Conservation (phyloP, 2,888 invertebrate species). For the Scaptomyza cyrtandrae region DNA sequence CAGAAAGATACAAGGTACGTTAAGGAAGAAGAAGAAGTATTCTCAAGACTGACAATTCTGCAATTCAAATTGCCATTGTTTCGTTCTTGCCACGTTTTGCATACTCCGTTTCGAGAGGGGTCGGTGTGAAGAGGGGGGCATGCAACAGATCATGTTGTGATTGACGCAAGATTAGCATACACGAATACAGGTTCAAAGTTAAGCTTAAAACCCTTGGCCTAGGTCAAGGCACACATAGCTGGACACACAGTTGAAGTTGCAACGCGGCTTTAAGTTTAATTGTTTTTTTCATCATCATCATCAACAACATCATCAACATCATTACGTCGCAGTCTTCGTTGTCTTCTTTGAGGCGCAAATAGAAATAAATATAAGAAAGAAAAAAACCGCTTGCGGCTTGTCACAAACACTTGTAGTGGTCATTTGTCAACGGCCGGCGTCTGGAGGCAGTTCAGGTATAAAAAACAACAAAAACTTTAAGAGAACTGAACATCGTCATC, state of each 20-base stretch:
- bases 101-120: slow-evolving; percentile 48
- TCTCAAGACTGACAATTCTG: slow-evolving; percentile 65
- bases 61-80: slow-evolving; percentile 83
- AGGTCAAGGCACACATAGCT: slow-evolving; percentile 55
- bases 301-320: background rate
- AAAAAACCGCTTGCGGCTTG: slow-evolving; percentile 81
- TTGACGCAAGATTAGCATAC: slow-evolving; percentile 81
- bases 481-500: slow-evolving; percentile 68
- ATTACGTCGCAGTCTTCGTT: background rate
- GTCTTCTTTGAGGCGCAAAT: slow-evolving; percentile 48
- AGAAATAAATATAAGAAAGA: slow-evolving; percentile 46
- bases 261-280: slow-evolving; percentile 67
- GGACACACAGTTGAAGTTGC: background rate
- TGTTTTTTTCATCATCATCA: slow-evolving; percentile 45
- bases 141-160: slow-evolving; percentile 67
- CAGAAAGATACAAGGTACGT: background rate
- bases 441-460: slow-evolving; percentile 22
- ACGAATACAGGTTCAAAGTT: slow-evolving; percentile 58
- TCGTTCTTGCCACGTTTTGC: slow-evolving; percentile 57
- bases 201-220: slow-evolving; percentile 65
- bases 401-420: slow-evolving; percentile 84
- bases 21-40: background rate
- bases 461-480: slow-evolving; percentile 12
- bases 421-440: slow-evolving; percentile 82
- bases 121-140: background rate